Evolutionary conservation across 1,140 invertebrate species (phyloP), one percentile per base, ranked within the genome.

Genomic region (Caenorhabditis briggsae): DNA sequence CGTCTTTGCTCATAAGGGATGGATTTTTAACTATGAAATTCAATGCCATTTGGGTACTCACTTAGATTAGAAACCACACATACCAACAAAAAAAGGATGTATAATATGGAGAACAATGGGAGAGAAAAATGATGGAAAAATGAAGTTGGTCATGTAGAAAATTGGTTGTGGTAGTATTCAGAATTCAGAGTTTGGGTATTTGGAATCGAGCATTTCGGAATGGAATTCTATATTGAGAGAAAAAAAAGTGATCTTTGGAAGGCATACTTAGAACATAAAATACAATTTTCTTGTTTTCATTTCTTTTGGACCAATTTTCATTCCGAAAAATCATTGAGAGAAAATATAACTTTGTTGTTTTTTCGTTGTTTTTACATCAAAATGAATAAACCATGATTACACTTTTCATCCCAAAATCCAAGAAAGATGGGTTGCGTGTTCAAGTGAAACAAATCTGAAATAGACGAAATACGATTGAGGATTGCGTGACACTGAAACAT

Each of bases 121-220:
- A 53, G 46, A 25, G n/a, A 23, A 78, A 78, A 33, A 33, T 33
- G 33, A 78, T 2, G 46, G 70, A 20, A 78, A 78, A 78, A 78
- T 78, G 70, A 78, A 78, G 70, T 41, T 53, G 70, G 70, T 78
- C 70, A 78, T 78, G 70, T 78, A 78, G 70, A 78, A 78, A 78
- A 78, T 78, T 78, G 70, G 70, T 53, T 78, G 70, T 70, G 64
- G 64, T 78, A 78, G 70, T 78, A 78, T 78, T 78, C 43, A 78
- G 70, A 78, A 50, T 78, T 70, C 65, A 48, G 41, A 0, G 46
- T 16, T 70, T 78, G 3, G 20, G 64, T 70, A 70, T 43, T 46
- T 70, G 16, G 33, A 33, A 33, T 33, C 33, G 33, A 33, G 33
- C 3, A 33, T 33, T 33, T 33, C n/a, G 33, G 70, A 78, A 78